These are phyloP conservation scores for Leucosticte australis DNA, from an alignment of 2,113 vertebrate species.

Conservation along the genomic window DNA sequence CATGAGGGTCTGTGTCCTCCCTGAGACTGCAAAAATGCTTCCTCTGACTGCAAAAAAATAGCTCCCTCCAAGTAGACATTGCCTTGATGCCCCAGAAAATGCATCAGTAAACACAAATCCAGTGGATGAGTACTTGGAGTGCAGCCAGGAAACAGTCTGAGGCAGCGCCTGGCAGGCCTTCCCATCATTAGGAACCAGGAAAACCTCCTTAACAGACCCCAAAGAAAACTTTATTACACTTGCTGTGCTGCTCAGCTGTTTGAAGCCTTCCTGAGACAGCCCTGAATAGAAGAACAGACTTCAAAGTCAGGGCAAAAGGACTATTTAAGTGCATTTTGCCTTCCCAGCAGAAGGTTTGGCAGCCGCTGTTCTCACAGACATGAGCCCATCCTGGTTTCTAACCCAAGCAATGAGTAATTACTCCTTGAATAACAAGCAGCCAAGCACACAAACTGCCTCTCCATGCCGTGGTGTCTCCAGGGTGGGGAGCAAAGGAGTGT, in stretches of 20 bases:
- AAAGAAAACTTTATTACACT: neutral
- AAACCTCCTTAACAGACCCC: slow-evolving; percentile 4
- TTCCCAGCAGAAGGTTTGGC: neutral
- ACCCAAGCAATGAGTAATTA: slow-evolving; percentile 32
- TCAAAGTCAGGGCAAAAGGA: slow-evolving; percentile 37
- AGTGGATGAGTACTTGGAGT: slow-evolving; percentile 9
- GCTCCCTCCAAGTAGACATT: neutral
- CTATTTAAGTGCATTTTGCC: neutral
- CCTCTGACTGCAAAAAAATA: neutral
- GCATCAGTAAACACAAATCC: slow-evolving; percentile 21
- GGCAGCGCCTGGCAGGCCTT: neutral
- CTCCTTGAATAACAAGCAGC: slow-evolving; percentile 3
- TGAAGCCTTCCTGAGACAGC: neutral
- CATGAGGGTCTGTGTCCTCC: neutral
- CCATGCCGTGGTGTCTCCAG: neutral
- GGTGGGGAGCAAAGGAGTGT: neutral
- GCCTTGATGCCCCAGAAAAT: slow-evolving; percentile 36
- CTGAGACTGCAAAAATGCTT: neutral
- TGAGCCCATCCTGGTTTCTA: slow-evolving; percentile 18
- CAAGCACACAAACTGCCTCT: neutral
- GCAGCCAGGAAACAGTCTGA: neutral
- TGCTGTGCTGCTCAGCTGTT: neutral
- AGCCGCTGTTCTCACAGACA: neutral
- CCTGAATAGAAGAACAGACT: slow-evolving; percentile 1
- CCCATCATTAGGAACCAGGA: neutral